Conservation (phyloP, 2,113 vertebrate genomes). For the Amphilophus citrinellus region DNA sequence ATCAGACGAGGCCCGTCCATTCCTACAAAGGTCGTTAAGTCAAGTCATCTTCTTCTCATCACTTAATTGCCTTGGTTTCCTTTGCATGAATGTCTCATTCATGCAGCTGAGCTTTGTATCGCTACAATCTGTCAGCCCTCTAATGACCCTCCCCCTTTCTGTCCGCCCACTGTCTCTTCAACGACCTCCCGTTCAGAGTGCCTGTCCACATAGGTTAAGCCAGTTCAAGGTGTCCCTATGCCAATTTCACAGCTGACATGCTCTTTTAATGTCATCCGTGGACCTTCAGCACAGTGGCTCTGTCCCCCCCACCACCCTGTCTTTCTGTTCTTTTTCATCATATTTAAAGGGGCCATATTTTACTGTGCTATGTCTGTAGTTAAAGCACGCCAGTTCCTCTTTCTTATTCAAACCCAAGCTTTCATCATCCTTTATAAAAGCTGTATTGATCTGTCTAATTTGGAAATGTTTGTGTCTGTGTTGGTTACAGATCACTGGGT, state of each 20-base stretch:
- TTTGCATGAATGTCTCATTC: background rate
- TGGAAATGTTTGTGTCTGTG: constrained; percentile 20
- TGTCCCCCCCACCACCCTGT: background rate
- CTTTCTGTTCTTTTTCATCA: constrained; percentile 34
- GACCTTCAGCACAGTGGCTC: constrained; percentile 35
- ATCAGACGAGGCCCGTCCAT: background rate
- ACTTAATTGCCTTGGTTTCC: background rate
- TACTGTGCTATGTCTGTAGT: constrained; percentile 17
- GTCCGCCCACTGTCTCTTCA: constrained; percentile 34
- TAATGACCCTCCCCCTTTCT: constrained; percentile 13
- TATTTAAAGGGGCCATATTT: constrained; percentile 51
- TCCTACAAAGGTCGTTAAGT: constrained; percentile 13
- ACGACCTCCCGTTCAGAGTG: constrained; percentile 24
- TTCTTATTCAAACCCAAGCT: background rate
- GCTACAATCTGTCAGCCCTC: constrained; percentile 20
- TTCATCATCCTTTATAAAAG: background rate
- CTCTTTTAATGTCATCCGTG: constrained; percentile 70
- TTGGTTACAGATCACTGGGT: constrained; percentile 58
- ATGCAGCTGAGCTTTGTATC: constrained; percentile 26
- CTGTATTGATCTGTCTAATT: constrained; percentile 49
- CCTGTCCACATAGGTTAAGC: constrained; percentile 59
- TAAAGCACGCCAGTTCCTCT: constrained; percentile 39
- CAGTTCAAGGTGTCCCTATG: constrained; percentile 75
- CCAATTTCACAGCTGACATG: constrained; percentile 78
- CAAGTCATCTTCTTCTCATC: constrained; percentile 18